Percentiles rank a stretch among this genome's conserved stretches.
These are phyloP conservation scores for Atractosteus spatula DNA, from an alignment of 2,113 vertebrate species.

Conservation along the genomic window DNA sequence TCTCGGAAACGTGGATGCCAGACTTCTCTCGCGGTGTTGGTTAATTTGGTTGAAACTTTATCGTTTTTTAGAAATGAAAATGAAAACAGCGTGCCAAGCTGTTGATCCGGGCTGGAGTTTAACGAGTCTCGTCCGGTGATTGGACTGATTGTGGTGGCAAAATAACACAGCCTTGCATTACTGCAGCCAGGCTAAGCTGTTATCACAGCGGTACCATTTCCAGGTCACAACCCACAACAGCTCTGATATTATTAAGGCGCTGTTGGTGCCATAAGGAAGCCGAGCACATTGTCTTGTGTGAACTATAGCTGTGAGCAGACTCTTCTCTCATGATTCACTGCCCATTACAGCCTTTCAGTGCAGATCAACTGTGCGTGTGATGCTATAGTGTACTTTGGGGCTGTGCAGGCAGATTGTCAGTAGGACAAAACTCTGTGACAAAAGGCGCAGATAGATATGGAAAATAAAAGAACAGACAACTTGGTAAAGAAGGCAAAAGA, in stretches of 20 bases:
- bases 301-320: no score
- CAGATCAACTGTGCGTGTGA: no score
- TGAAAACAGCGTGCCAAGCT: no score
- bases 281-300: slow-evolving; percentile 20
- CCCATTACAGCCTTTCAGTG: no score
- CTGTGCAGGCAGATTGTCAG: slow-evolving; percentile 17
- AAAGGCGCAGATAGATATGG: neutral
- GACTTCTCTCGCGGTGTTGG: no score
- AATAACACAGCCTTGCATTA: slow-evolving; percentile 36
- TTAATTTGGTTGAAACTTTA: no score
- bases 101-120: no score
- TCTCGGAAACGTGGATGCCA: no score
- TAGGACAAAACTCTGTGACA: slow-evolving; percentile 24
- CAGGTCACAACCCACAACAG: slow-evolving; percentile 73
- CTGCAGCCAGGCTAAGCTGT: slow-evolving; percentile 69
- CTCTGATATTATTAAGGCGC: slow-evolving; percentile 71
- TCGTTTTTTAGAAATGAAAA: no score
- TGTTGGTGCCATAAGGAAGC: slow-evolving; percentile 57
- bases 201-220: slow-evolving; percentile 62
- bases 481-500: neutral
- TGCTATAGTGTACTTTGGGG: no score
- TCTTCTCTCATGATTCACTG: no score
- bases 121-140: neutral
- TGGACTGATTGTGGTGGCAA: slow-evolving; percentile 43
- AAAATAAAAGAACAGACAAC: neutral